Conservation (phyloP, 2,888 invertebrate species). For the Hydropsyche betteni region DNA sequence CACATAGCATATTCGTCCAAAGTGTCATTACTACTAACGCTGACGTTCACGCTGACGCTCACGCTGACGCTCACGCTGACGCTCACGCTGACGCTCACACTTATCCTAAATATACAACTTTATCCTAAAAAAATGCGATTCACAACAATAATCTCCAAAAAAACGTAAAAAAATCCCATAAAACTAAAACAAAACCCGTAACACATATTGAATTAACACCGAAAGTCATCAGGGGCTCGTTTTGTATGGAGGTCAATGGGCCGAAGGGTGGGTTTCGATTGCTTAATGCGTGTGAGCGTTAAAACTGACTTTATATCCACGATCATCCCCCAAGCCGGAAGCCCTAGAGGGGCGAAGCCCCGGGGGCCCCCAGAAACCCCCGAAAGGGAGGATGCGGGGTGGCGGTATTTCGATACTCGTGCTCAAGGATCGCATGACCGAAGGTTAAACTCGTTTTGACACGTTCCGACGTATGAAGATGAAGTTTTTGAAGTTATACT, state of each 20-base stretch:
- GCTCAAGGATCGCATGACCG: constrained; percentile 13
- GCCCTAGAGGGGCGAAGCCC: constrained; percentile 46
- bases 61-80: no score
- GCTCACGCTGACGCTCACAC: no score
- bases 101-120: no score
- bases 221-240: no score
- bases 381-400: background rate
- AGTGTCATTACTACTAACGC: no score
- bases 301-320: constrained; percentile 44
- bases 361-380: background rate
- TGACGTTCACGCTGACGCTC: no score
- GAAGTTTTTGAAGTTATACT: background rate
- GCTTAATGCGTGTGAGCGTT: constrained; percentile 47
- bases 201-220: no score
- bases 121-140: no score
- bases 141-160: no score
- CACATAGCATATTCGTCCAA: no score
- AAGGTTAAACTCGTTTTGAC: constrained; percentile 23
- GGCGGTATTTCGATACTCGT: constrained; percentile 9
- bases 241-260: constrained; percentile 39
- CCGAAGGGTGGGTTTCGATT: constrained; percentile 42
- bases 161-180: no score
- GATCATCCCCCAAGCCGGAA: constrained; percentile 50
- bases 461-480: background rate
- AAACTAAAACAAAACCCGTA: no score